These are phyloP conservation scores for Stictonetta naevosa DNA, from an alignment of 2,113 vertebrate genomes.

Conservation along the genomic window DNA sequence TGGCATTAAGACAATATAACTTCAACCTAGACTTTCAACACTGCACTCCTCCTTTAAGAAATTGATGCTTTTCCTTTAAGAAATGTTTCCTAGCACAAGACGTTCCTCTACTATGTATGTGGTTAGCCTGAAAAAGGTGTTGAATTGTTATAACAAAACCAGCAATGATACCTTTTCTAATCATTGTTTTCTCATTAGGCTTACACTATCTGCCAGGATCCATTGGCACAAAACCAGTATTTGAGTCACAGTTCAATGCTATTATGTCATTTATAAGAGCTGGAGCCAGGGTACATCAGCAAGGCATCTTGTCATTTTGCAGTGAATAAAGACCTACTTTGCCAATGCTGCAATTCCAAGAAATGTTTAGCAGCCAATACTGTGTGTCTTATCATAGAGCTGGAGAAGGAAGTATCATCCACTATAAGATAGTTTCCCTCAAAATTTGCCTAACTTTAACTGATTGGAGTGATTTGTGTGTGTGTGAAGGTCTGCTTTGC, in stretches of 20 bases:
- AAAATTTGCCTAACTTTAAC: neutral
- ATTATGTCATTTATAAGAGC: slow-evolving; percentile 1
- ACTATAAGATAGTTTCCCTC: neutral
- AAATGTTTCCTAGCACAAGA: neutral
- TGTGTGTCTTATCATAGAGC: neutral
- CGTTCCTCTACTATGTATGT: neutral
- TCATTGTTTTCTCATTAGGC: neutral
- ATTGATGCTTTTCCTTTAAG: neutral
- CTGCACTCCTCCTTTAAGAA: neutral
- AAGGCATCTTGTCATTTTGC: neutral
- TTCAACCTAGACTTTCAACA: neutral
- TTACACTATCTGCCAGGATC: neutral
- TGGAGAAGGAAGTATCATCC: neutral
- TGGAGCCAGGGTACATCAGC: slow-evolving; percentile 10
- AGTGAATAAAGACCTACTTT: neutral
- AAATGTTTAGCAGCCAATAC: neutral
- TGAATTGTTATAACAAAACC: neutral
- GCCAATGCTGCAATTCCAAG: neutral
- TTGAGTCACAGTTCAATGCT: neutral
- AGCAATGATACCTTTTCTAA: neutral
- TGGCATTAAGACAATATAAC: neutral
- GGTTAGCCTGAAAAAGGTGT: neutral
- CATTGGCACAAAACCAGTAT: neutral
- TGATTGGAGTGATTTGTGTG: neutral
- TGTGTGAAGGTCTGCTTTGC: neutral